Base-by-base conservation (phyloP, 2,113 vertebrate genomes). In the Amblyornis subalaris region DNA sequence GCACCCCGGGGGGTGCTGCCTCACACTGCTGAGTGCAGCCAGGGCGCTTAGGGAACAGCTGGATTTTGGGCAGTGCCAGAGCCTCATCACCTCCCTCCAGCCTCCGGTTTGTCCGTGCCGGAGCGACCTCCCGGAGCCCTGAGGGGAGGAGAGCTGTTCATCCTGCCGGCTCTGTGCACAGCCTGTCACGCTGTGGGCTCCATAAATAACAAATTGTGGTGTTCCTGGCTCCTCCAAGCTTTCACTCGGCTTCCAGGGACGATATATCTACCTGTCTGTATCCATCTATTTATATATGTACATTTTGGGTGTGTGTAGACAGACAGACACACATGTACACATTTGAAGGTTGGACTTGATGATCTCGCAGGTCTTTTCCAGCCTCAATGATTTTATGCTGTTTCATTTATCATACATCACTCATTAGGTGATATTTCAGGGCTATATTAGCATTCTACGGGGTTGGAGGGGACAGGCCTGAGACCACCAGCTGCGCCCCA, bases 1-100 rank as follows among this genome's bases (percentile, higher is more conserved):
- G 3, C 38, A 1, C 8, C 3, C 4, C 0, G 2, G 83, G 28
- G 0, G 10, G 51, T 21, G 57, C 66, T n/a, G 61, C 10, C 1
- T 61, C 40, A 84, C 1, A 6, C 62, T 90, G 76, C 33, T 4
- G 4, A 44, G n/a, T 1, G 12, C 91, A 74, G 55, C 35, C 2
- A 20, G 40, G 73, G 15, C 65, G 50, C 42, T 76, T 36, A 25
- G 70, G 42, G 29, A 91, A 75, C 1, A 7, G 55, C 17, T 2
- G 19, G 38, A 72, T 28, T 90, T 91, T 51, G 0, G 16, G 64
- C 67, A 66, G 15, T n/a, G 33, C 50, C 1, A 7, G 24, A 75
- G 36, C 29, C 35, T 82, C 74, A 23, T 48, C 42, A 4, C 50
- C 42, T 66, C 40, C 78, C 67, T 85, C 29, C 88, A 75, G 66